A percentile compares a stretch with the other conserved stretches of the same genome.
Evolutionary conservation across 2,888 invertebrate species (phyloP).

Genomic region (Trypoxylon attenuatum): DNA sequence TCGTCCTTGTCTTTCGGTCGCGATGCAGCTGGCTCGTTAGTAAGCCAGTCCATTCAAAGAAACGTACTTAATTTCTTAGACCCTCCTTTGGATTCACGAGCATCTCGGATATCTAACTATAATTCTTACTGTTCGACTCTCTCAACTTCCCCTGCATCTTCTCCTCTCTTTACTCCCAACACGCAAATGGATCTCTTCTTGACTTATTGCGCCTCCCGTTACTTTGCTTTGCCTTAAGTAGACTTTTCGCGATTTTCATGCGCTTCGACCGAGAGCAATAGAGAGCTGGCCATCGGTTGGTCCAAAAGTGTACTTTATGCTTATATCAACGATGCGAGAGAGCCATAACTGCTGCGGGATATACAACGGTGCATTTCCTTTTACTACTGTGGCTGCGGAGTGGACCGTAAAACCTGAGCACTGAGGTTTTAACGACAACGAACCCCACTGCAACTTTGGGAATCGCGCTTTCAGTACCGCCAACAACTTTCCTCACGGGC

Average conservation of each 20-base stretch:
- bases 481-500: too few species aligned
- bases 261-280: too few species aligned
- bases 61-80: constrained; percentile 17
- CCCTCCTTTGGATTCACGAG: constrained; percentile 6
- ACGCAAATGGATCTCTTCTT: too few species aligned
- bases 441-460: constrained; percentile 21
- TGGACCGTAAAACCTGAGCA: constrained; percentile 43
- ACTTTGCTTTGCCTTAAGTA: too few species aligned
- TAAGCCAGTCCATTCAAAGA: constrained; percentile 18
- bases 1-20: neutral
- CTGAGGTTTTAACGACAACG: constrained; percentile 37
- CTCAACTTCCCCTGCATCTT: too few species aligned
- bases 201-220: too few species aligned
- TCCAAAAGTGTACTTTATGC: too few species aligned
- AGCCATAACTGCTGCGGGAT: constrained; percentile 33
- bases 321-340: too few species aligned
- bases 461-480: too few species aligned
- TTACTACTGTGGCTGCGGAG: constrained; percentile 45
- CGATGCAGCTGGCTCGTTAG: constrained; percentile 9
- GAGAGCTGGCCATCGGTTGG: too few species aligned
- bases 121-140: neutral
- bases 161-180: too few species aligned
- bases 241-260: too few species aligned
- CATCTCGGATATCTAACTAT: constrained; percentile 13
- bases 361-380: constrained; percentile 48